Evolutionary conservation across 2,888 invertebrate species (phyloP), one percentile per base, ranked within the genome.

Genomic region (Drosophila dives): DNA sequence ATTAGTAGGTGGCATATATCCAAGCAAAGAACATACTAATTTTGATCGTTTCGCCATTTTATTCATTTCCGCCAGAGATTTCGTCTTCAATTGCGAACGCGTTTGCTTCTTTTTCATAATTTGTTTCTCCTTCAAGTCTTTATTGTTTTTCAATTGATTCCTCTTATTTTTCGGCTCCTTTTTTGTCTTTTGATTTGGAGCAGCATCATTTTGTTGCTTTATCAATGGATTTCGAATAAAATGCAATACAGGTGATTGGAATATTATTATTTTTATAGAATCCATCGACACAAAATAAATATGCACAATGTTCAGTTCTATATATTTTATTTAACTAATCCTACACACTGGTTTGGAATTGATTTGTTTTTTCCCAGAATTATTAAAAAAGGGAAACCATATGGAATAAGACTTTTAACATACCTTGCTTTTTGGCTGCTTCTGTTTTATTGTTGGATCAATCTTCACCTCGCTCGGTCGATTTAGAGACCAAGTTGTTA

Each of bases 1-100:
- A 40, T 66, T 12, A 53, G 77, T 73, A 86, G 62, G 54, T 45
- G 56, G 55, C 36, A 68, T 20, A 38, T 66, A 64, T 32, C 70
- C 72, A 49, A 86, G 0, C 4, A n/a, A n/a, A 15, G 40, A 54
- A 64, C 71, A 42, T 56, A 59, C 60, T 33, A 62, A 29, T 29
- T 42, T 77, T 29, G 29, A 29, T 29, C 29, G 29, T 5, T 29
- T 29, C 5, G 29, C 29, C 29, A 29, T 29, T 29, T 29, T 6
- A 5, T 29, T 29, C 4, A 29, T 29, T 26, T 34, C 11, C 0
- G 33, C 11, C 32, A 3, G 5, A 17, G 4, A n/a, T 10, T 15
- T 11, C 10, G 15, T 20, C 36, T 4, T 17, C 4, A 10, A 3
- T 29, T 32, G 36, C 20, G 29, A 51, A 32, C 60, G 60, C 6